Percentiles rank a stretch among this genome's conserved stretches.
phyloP scores from a whole-genome alignment of 2,797 vertebrate species.

The Selene dorsalis region DNA sequence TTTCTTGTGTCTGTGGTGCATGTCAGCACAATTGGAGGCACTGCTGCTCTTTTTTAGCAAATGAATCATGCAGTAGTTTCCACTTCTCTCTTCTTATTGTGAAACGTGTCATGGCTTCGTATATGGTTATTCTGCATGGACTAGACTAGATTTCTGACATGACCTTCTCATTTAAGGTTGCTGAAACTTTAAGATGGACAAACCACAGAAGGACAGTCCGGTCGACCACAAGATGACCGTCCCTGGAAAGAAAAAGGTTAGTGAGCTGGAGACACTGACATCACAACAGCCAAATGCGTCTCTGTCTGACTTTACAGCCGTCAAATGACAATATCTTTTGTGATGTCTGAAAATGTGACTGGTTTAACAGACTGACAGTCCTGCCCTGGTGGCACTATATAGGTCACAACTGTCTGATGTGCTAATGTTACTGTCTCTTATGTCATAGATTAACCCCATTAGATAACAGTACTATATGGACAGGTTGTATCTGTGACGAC shows the following conservation, averaged over 20 bases:
- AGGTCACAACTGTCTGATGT: not conserved
- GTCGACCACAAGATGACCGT: conserved; percentile 28
- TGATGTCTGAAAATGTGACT: not conserved
- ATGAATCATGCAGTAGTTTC: conserved; percentile 30
- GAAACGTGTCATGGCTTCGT: not conserved
- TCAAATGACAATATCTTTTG: not conserved
- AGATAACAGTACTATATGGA: not conserved
- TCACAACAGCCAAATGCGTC: not conserved
- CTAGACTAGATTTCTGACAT: not conserved
- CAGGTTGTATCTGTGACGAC: not conserved
- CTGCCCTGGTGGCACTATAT: not conserved
- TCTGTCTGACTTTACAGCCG: not conserved
- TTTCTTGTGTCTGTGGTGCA: not conserved
- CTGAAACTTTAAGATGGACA: conserved; percentile 53
- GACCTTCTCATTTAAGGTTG: conserved; percentile 48
- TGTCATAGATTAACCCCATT: not conserved
- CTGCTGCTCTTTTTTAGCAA: conserved; percentile 36
- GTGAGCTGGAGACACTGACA: conserved; percentile 27
- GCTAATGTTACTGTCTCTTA: not conserved
- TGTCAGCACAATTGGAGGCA: conserved; percentile 11
- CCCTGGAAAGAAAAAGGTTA: conserved; percentile 68
- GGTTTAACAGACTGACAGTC: not conserved
- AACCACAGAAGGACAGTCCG: not conserved
- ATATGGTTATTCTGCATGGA: not conserved
- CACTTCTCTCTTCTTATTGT: conserved; percentile 43